Percentiles rank a stretch among this genome's conserved stretches.
Evolutionary conservation across 2,888 invertebrate genomes (phyloP).

Genomic region (Ypsolopha scabrella): DNA sequence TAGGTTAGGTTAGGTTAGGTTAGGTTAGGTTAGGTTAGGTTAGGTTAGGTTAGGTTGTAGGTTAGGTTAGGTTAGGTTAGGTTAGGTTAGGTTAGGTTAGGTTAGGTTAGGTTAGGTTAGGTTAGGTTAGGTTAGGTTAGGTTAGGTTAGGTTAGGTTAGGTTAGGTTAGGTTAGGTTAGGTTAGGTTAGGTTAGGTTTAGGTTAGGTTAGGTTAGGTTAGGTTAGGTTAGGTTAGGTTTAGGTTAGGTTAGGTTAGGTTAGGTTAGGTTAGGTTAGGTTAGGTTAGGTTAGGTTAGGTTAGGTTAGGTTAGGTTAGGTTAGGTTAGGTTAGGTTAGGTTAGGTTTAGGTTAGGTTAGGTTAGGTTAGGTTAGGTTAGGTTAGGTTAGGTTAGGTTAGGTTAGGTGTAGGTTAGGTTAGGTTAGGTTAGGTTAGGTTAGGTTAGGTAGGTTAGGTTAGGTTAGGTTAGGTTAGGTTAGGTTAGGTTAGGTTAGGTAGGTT

Average conservation of each 20-base stretch:
- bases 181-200: not conserved
- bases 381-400: too few relatives aligned
- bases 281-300: constrained; percentile 3
- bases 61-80: too few relatives aligned
- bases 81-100: not conserved
- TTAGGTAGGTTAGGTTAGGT: too few relatives aligned
- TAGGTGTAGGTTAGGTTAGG: not conserved
- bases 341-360: constrained; percentile 8
- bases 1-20: too few relatives aligned
- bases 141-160: not conserved
- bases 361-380: constrained; percentile 1
- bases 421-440: not conserved
- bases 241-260: not conserved
- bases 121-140: not conserved
- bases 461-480: constrained; percentile 3
- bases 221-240: too few relatives aligned
- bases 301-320: constrained; percentile 8
- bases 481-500: too few relatives aligned
- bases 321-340: constrained; percentile 10
- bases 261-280: not conserved
- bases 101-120: not conserved
- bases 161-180: not conserved
- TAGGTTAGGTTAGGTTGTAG: too few relatives aligned
- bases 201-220: not conserved
- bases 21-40: not conserved